Conservation (phyloP, 2,888 invertebrate genomes). For the Trachelus tabidus region DNA sequence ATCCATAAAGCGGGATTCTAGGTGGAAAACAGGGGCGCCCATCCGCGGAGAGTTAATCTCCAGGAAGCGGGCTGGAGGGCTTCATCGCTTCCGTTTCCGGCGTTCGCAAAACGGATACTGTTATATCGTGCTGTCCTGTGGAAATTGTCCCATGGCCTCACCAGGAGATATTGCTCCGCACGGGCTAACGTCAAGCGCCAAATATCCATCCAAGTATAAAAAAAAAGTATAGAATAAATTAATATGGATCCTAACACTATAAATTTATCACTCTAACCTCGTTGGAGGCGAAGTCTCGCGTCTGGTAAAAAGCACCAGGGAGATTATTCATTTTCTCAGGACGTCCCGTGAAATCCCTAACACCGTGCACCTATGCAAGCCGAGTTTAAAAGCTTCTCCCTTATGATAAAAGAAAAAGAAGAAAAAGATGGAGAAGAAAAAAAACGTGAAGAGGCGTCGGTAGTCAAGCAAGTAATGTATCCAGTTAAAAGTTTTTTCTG, state of each 20-base stretch:
- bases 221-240: neutral
- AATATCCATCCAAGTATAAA: neutral
- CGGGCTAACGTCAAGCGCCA: neutral
- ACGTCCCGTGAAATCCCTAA: constrained; percentile 45
- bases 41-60: neutral
- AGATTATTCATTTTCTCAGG: neutral
- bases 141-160: neutral
- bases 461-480: constrained; percentile 61
- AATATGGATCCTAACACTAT: neutral
- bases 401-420: constrained; percentile 36
- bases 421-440: constrained; percentile 30
- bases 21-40: neutral
- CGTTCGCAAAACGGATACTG: constrained; percentile 9
- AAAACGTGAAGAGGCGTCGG: constrained; percentile 33
- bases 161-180: neutral
- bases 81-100: constrained; percentile 12
- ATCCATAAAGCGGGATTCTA: neutral
- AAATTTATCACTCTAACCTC: neutral
- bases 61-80: neutral
- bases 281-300: neutral
- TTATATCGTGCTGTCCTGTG: neutral
- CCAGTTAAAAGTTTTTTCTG: constrained; percentile 62
- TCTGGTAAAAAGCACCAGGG: neutral
- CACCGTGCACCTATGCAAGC: constrained; percentile 38
- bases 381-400: constrained; percentile 48